Evolutionary conservation across 2,888 invertebrate species (phyloP).

Genomic region (Sylvicola fuscatus): DNA sequence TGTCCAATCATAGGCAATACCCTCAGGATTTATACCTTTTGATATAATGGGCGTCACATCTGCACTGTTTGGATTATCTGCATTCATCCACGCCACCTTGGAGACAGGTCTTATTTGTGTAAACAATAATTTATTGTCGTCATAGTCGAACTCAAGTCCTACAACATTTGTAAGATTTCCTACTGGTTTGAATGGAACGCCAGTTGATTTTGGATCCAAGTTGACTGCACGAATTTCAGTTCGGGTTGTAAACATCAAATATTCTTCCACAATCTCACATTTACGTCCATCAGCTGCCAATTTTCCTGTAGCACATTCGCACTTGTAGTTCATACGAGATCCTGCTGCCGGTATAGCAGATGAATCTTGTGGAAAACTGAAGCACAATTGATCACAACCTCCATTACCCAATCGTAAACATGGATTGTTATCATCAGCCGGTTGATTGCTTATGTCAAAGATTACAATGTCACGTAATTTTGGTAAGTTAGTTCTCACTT

Average conservation of each 20-base stretch:
- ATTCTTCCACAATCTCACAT: slow-evolving; percentile 73
- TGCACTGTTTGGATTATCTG: slow-evolving; percentile 40
- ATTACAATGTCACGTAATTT: slow-evolving; percentile 80
- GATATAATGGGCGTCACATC: slow-evolving; percentile 46
- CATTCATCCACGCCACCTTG: slow-evolving; percentile 61
- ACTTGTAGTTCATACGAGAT: slow-evolving; percentile 24
- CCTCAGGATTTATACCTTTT: slow-evolving; percentile 77
- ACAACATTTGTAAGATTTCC: slow-evolving; percentile 80
- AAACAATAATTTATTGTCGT: slow-evolving; percentile 70
- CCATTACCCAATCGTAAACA: slow-evolving; percentile 57
- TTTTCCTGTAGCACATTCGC: slow-evolving; percentile 66
- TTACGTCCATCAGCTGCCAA: slow-evolving; percentile 41
- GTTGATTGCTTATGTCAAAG: slow-evolving; percentile 77
- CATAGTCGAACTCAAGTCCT: slow-evolving; percentile 88
- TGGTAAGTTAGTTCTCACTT: slow-evolving; percentile 62
- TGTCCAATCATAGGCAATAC: slow-evolving; percentile 94
- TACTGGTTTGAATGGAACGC: slow-evolving; percentile 66
- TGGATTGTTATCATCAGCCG: slow-evolving; percentile 59
- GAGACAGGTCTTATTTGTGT: slow-evolving; percentile 88
- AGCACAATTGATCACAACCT: slow-evolving; percentile 88
- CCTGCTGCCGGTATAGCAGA: slow-evolving; percentile 20
- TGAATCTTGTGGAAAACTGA: slow-evolving; percentile 60
- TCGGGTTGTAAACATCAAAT: slow-evolving; percentile 80
- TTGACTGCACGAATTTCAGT: slow-evolving; percentile 86
- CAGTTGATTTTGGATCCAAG: slow-evolving; percentile 62